Evolutionary conservation across 2,888 invertebrate genomes (phyloP).

Genomic region (Chloroclystis v-ata): DNA sequence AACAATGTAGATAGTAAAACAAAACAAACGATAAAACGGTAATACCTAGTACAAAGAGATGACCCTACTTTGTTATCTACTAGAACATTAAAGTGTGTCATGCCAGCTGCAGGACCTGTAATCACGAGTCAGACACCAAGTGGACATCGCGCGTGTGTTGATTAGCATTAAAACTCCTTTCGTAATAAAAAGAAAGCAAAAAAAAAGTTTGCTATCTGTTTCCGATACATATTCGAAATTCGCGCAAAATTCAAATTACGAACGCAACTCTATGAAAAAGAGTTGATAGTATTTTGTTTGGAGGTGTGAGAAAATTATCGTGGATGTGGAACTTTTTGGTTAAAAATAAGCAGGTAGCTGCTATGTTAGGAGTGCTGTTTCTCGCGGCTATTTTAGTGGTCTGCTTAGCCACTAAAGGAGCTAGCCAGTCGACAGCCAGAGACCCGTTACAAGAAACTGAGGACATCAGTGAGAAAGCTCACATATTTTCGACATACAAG

Average conservation of each 20-base stretch:
- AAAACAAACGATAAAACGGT: constrained; percentile 1
- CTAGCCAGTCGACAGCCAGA: constrained; percentile 35
- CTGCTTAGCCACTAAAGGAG: constrained; percentile 52
- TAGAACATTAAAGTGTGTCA: constrained; percentile 68
- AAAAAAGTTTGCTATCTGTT: not conserved
- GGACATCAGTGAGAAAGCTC: constrained; percentile 56
- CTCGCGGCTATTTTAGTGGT: constrained; percentile 57
- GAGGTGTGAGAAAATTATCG: constrained; percentile 19
- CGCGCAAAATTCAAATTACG: constrained; percentile 3
- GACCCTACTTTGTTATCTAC: constrained; percentile 64
- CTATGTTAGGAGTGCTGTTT: constrained; percentile 61
- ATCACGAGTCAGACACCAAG: constrained; percentile 50
- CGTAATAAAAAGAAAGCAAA: not conserved
- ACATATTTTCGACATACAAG: constrained; percentile 61
- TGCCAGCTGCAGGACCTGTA: constrained; percentile 53
- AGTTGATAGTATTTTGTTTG: constrained; percentile 5
- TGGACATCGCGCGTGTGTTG: constrained; percentile 31
- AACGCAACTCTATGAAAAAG: not conserved
- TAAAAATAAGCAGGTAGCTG: constrained; percentile 63
- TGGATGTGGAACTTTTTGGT: constrained; percentile 71
- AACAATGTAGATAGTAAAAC: constrained; percentile 1
- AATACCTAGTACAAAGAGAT: constrained; percentile 40
- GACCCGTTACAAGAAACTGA: constrained; percentile 48
- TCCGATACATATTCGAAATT: not conserved
- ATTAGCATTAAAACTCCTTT: not conserved